Evolutionary conservation across 2,113 vertebrate species (phyloP).

Genomic region (Psittacara wagleri): DNA sequence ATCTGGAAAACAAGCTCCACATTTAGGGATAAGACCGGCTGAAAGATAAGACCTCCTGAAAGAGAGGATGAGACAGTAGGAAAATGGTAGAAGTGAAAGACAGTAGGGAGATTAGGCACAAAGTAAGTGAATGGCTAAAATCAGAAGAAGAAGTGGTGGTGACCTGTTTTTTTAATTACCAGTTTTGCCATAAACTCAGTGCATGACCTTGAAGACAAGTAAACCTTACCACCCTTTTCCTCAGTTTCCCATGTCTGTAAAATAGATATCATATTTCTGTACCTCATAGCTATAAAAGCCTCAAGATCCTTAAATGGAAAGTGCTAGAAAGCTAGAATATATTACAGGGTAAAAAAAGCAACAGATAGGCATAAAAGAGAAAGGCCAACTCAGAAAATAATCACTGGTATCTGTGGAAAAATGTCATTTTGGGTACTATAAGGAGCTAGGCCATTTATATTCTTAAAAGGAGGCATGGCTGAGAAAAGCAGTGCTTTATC

Average conservation of each 20-base stretch:
- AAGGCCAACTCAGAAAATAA: conserved; percentile 2
- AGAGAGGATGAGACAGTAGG: neutral
- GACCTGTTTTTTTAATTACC: neutral
- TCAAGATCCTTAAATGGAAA: neutral
- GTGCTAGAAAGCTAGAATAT: neutral
- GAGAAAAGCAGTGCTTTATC: neutral
- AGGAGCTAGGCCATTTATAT: neutral
- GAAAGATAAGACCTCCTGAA: neutral
- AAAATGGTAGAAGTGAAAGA: neutral
- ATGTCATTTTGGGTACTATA: neutral
- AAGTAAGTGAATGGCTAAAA: neutral
- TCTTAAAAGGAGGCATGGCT: neutral
- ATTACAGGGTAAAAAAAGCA: neutral
- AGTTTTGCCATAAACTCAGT: neutral
- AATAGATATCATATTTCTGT: neutral
- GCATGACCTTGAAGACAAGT: neutral
- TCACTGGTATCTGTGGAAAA: neutral
- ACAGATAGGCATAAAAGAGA: neutral
- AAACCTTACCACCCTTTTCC: neutral
- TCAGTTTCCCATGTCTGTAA: neutral
- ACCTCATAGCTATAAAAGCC: neutral
- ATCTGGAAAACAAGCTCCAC: neutral
- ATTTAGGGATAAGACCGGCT: neutral
- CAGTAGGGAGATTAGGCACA: neutral
- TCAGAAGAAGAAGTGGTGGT: neutral